These are phyloP conservation scores for Tolmerus cingulatus DNA, from an alignment of 2,888 invertebrate species.

Conservation along the genomic window DNA sequence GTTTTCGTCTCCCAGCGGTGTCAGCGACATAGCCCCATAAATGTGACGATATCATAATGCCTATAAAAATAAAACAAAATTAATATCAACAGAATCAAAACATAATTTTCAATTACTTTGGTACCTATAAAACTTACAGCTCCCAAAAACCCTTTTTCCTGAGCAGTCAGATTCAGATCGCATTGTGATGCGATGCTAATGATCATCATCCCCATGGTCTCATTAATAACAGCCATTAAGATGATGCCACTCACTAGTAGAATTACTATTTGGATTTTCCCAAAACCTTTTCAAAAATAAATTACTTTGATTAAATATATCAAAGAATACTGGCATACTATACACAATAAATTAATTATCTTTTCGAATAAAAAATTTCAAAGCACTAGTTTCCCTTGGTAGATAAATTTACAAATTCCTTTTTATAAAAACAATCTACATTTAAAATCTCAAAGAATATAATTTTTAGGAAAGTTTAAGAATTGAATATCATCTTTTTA, in stretches of 20 bases:
- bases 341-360: too few species aligned
- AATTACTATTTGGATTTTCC: conserved; percentile 70
- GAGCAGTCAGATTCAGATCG: conserved; percentile 68
- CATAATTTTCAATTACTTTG: conserved; percentile 43
- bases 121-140: conserved; percentile 73
- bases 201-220: conserved; percentile 73
- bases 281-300: conserved; percentile 66
- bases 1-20: conserved; percentile 65
- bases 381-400: too few species aligned
- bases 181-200: conserved; percentile 76
- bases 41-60: conserved; percentile 68
- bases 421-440: too few species aligned
- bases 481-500: too few species aligned
- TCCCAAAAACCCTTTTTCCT: conserved; percentile 71
- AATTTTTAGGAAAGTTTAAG: too few species aligned
- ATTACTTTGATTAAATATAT: not conserved
- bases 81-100: not conserved
- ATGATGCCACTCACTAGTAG: conserved; percentile 70
- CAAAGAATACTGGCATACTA: too few species aligned
- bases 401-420: too few species aligned
- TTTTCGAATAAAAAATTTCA: too few species aligned
- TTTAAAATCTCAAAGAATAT: too few species aligned
- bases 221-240: conserved; percentile 74
- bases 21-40: conserved; percentile 70
- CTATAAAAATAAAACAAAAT: conserved; percentile 53